Evolutionary conservation across 1,140 invertebrate genomes (phyloP).

Genomic region (Ectropis grisescens): DNA sequence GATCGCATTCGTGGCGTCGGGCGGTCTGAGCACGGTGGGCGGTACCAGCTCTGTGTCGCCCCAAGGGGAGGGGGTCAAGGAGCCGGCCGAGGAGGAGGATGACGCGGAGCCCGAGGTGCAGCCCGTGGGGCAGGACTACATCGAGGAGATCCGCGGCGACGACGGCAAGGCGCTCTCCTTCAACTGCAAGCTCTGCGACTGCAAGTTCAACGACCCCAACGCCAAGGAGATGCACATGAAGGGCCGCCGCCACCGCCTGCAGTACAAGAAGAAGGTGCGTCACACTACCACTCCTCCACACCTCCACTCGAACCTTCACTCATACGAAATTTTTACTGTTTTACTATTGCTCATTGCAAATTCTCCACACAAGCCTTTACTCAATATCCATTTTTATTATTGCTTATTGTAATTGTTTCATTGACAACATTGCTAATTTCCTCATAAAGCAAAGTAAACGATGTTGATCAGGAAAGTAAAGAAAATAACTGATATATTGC

Average conservation of each 20-base stretch:
- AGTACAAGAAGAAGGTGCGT: constrained; percentile 97
- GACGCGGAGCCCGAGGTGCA: constrained; percentile 86
- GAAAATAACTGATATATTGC: no score
- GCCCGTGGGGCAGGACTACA: constrained; percentile 98
- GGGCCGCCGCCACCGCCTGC: constrained; percentile 93
- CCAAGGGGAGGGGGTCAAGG: constrained; percentile 61
- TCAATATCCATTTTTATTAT: no score
- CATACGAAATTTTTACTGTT: no score
- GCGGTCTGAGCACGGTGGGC: constrained; percentile 75
- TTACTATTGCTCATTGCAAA: no score
- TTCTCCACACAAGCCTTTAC: no score
- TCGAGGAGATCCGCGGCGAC: constrained; percentile 96
- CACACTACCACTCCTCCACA: no score
- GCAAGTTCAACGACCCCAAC: constrained; percentile 98
- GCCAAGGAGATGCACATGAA: constrained; percentile 99
- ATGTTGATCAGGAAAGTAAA: no score
- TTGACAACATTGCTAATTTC: no score
- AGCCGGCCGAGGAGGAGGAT: constrained; percentile 73
- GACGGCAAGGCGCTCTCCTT: constrained; percentile 94
- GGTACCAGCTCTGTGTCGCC: constrained; percentile 20
- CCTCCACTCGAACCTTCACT: not conserved
- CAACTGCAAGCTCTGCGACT: constrained; percentile 98
- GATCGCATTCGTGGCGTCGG: constrained; percentile 91
- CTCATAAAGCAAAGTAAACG: no score
- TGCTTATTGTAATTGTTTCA: no score